phyloP scores from a whole-genome alignment of 2,888 invertebrate species.

The Torymus aiolomorphi region DNA sequence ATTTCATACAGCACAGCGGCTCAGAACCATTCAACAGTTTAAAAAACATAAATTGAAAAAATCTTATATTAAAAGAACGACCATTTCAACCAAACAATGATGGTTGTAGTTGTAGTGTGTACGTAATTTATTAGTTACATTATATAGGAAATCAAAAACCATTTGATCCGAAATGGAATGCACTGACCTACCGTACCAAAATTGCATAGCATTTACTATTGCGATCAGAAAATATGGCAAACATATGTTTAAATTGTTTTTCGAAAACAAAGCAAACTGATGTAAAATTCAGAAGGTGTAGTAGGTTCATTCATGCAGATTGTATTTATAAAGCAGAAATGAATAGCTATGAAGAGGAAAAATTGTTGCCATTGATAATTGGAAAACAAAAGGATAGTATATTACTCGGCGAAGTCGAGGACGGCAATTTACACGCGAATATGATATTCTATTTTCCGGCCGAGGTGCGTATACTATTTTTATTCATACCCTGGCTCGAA shows the following conservation, averaged over 20 bases:
- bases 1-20: background rate
- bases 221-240: slow-evolving; percentile 1
- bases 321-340: background rate
- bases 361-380: too few species aligned
- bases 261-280: too few species aligned
- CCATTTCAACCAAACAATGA: too few species aligned
- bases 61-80: too few species aligned
- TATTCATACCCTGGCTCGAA: too few species aligned
- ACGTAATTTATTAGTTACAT: slow-evolving; percentile 3
- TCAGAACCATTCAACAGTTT: background rate
- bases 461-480: too few species aligned
- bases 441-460: too few species aligned
- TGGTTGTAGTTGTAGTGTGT: background rate
- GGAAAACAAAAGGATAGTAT: too few species aligned
- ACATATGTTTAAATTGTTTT: background rate
- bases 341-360: background rate
- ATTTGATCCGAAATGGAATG: background rate
- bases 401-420: too few species aligned
- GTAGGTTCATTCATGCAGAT: background rate
- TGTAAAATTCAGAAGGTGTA: background rate
- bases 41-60: background rate
- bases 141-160: background rate
- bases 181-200: background rate
- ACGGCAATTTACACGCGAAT: too few species aligned
- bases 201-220: slow-evolving; percentile 1